These are phyloP conservation scores for Coregonus ussuriensis DNA, from an alignment of 2,797 vertebrate species.

Conservation along the genomic window DNA sequence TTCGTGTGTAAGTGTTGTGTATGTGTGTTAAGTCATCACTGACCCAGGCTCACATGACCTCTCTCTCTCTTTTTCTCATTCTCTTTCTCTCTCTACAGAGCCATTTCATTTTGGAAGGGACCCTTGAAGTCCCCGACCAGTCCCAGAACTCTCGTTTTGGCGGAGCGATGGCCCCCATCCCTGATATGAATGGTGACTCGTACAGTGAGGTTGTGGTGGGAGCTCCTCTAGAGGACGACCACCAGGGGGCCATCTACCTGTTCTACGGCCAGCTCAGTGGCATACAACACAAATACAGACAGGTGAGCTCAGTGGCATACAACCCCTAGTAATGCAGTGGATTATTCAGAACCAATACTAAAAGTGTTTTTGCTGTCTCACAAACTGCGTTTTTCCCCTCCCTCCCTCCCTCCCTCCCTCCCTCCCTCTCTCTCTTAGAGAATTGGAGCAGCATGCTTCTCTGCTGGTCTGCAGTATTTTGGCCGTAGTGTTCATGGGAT, in stretches of 20 bases:
- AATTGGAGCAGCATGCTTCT: slow-evolving; percentile 74
- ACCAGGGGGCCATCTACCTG: slow-evolving; percentile 88
- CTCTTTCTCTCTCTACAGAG: slow-evolving; percentile 62
- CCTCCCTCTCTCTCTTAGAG: slow-evolving; percentile 65
- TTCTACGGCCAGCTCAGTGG: slow-evolving; percentile 78
- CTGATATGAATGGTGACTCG: slow-evolving; percentile 91
- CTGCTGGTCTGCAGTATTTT: slow-evolving; percentile 82
- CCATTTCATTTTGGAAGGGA: slow-evolving; percentile 73
- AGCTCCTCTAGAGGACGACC: slow-evolving; percentile 88
- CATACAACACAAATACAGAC: slow-evolving; percentile 78
- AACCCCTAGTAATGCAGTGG: background rate
- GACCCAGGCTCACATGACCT: background rate
- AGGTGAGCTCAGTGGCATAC: slow-evolving; percentile 72
- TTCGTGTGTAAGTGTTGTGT: background rate
- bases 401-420: background rate
- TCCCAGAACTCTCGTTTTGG: slow-evolving; percentile 91
- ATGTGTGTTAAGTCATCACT: background rate
- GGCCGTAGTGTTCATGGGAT: slow-evolving; percentile 89
- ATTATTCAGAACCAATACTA: background rate
- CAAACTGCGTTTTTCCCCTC: background rate
- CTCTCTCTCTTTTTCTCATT: background rate
- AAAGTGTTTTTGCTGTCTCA: background rate
- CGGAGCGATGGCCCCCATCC: slow-evolving; percentile 81
- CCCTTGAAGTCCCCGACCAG: slow-evolving; percentile 71
- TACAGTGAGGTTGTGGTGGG: slow-evolving; percentile 88